Evolutionary conservation across 2,113 vertebrate genomes (phyloP).

Genomic region (Ellobius talpinus): DNA sequence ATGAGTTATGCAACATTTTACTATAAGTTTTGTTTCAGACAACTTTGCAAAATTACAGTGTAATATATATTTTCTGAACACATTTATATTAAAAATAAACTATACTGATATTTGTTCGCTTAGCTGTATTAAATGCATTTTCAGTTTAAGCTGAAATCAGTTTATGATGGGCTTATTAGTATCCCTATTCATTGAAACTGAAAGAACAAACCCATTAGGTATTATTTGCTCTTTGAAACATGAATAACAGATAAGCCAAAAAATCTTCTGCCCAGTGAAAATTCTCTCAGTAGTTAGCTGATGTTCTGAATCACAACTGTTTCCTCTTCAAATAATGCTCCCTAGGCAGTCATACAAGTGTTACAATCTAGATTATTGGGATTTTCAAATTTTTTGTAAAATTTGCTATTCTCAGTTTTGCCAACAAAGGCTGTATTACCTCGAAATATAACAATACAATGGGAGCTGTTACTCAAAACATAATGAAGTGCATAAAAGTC

Average conservation of each 20-base stretch:
- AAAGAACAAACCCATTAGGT: neutral
- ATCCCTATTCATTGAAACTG: neutral
- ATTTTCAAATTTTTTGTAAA: neutral
- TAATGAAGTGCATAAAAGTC: neutral
- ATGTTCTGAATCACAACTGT: neutral
- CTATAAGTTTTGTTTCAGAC: neutral
- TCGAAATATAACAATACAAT: neutral
- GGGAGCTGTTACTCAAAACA: neutral
- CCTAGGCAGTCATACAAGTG: neutral
- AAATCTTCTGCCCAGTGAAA: neutral
- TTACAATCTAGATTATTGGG: neutral
- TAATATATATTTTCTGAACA: neutral
- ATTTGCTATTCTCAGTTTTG: neutral
- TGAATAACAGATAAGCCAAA: neutral
- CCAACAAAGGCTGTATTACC: neutral
- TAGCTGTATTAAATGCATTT: neutral
- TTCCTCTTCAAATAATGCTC: neutral
- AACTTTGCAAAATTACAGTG: neutral
- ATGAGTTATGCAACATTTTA: neutral
- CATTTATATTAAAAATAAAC: neutral
- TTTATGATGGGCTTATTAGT: neutral
- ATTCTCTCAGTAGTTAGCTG: neutral
- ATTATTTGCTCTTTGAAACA: neutral
- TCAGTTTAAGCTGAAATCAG: neutral
- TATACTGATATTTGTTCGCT: neutral